Percentiles rank a stretch among this genome's conserved stretches.
phyloP scores from a whole-genome alignment of 2,888 invertebrate genomes.

The Salpingus planirostris region DNA sequence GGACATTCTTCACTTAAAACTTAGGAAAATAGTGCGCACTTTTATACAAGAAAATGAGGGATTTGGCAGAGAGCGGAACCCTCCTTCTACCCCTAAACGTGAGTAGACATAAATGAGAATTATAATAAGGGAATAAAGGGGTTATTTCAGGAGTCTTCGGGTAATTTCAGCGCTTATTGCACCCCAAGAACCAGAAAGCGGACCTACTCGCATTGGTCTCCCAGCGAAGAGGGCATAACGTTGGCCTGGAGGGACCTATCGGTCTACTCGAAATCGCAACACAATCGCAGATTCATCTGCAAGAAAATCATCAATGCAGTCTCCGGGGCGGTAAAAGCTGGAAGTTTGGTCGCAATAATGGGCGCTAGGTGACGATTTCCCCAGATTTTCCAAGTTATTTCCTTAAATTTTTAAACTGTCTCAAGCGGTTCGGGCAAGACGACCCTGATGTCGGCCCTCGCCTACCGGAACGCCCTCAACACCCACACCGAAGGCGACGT shows the following conservation, averaged over 20 bases:
- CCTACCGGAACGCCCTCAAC: conserved; percentile 65
- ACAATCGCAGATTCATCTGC: conserved; percentile 39
- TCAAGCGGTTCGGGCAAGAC: conserved; percentile 83
- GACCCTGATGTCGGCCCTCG: conserved; percentile 76
- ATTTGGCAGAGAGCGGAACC: no score
- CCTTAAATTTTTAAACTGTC: no score
- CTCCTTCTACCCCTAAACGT: no score
- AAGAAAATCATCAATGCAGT: conserved; percentile 74
- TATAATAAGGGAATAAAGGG: no score
- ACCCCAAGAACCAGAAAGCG: no score
- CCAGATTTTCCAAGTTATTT: conserved; percentile 20
- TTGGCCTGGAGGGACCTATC: conserved; percentile 73
- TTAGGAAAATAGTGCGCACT: no score
- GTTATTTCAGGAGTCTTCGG: no score
- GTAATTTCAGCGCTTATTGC: no score
- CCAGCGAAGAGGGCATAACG: conserved; percentile 57
- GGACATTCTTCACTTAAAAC: no score
- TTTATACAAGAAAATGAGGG: no score
- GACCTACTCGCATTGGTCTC: conserved; percentile 48
- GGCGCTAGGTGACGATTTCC: conserved; percentile 80
- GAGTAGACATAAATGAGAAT: no score
- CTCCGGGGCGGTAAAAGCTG: conserved; percentile 71
- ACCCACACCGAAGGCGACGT: conserved; percentile 70
- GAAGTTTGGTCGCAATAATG: conserved; percentile 74
- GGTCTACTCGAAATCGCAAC: conserved; percentile 52